Evolutionary conservation across 2,113 vertebrate genomes (phyloP).

Genomic region (Polypterus senegalus): DNA sequence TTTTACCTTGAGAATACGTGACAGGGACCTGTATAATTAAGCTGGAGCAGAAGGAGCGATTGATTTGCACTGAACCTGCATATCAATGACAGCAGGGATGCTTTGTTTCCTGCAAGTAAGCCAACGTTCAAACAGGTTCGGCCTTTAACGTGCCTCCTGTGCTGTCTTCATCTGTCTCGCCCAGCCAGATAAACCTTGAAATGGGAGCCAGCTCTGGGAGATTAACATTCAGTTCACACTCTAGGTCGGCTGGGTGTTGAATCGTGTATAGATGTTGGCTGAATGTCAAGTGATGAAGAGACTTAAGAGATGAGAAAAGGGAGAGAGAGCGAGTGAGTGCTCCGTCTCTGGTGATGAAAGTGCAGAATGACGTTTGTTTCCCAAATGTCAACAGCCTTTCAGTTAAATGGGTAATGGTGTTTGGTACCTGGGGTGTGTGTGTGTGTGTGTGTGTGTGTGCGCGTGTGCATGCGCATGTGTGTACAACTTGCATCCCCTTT

Average conservation of each 20-base stretch:
- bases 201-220: background rate
- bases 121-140: no score
- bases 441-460: background rate
- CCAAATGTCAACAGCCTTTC: slow-evolving; percentile 14
- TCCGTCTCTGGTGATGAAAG: slow-evolving; percentile 10
- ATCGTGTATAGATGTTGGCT: slow-evolving; percentile 28
- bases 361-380: slow-evolving; percentile 17
- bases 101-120: no score
- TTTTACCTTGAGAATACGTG: no score
- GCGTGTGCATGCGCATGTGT: background rate
- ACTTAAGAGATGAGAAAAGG: slow-evolving; percentile 27
- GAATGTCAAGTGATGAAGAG: slow-evolving; percentile 39
- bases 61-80: no score
- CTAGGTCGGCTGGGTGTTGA: slow-evolving; percentile 22
- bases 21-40: no score
- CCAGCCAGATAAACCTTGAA: no score
- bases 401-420: slow-evolving; percentile 2
- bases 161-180: no score
- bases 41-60: no score
- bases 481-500: no score
- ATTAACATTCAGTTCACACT: slow-evolving; percentile 42
- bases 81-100: no score
- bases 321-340: slow-evolving; percentile 2
- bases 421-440: slow-evolving; percentile 2
- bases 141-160: no score